Conservation (phyloP, 2,888 invertebrate species). For the Euclidia mi region DNA sequence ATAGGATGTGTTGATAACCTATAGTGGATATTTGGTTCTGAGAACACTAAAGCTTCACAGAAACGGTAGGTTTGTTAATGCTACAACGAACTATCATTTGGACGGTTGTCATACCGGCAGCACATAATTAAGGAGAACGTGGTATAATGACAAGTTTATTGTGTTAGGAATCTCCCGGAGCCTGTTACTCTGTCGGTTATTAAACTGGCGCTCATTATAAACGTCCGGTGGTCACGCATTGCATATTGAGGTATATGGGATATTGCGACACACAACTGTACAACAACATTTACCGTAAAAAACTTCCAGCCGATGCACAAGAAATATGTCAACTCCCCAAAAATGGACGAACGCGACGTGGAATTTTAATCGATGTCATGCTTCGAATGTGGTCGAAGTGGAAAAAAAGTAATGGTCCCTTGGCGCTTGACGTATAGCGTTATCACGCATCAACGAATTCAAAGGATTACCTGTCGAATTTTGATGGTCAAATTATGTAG, state of each 20-base stretch:
- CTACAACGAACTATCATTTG: constrained; percentile 2
- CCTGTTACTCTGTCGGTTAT: constrained; percentile 73
- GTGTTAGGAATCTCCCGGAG: constrained; percentile 73
- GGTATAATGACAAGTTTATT: constrained; percentile 66
- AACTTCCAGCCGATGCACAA: constrained; percentile 54
- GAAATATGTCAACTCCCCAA: constrained; percentile 68
- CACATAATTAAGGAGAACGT: constrained; percentile 53
- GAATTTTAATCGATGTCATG: constrained; percentile 78
- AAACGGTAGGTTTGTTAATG: constrained; percentile 8
- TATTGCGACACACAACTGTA: constrained; percentile 75
- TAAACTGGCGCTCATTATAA: constrained; percentile 80
- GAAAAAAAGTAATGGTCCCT: constrained; percentile 63
- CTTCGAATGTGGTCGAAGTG: constrained; percentile 63
- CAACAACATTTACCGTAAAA: constrained; percentile 60
- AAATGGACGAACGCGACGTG: constrained; percentile 69
- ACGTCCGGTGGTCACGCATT: constrained; percentile 82
- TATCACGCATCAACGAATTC: constrained; percentile 67
- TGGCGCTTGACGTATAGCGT: constrained; percentile 52
- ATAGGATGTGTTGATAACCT: constrained; percentile 38
- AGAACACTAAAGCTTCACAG: constrained; percentile 27
- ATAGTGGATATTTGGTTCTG: constrained; percentile 35
- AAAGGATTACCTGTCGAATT: constrained; percentile 77
- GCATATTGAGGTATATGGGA: constrained; percentile 79
- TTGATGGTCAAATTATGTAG: constrained; percentile 73
- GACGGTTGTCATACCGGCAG: constrained; percentile 10